These are phyloP conservation scores for Phasianus colchicus DNA, from an alignment of 2,113 vertebrate species.

Conservation along the genomic window DNA sequence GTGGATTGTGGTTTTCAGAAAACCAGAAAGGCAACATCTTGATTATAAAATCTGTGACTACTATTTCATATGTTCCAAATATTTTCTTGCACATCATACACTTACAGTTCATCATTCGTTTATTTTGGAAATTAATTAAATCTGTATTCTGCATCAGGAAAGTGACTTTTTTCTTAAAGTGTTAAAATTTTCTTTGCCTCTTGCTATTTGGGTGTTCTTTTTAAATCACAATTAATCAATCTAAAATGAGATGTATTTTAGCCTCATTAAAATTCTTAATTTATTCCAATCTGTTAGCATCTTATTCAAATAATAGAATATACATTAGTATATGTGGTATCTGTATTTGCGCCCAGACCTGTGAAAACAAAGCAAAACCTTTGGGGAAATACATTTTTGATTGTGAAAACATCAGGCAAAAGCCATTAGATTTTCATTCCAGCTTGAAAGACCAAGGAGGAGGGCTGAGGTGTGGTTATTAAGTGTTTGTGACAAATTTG, in stretches of 20 bases:
- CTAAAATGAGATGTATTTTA: conserved; percentile 41
- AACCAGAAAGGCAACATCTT: conserved; percentile 52
- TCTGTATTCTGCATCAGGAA: conserved; percentile 26
- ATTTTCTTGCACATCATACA: conserved; percentile 7
- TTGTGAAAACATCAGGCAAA: not conserved
- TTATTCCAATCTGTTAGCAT: conserved; percentile 34
- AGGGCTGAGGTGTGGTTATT: not conserved
- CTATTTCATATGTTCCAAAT: conserved; percentile 7
- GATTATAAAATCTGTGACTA: conserved; percentile 35
- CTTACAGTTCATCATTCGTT: conserved; percentile 38
- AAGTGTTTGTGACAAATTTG: not conserved
- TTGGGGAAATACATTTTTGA: not conserved
- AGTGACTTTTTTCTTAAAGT: not conserved
- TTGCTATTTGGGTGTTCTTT: not conserved
- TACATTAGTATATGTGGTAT: not conserved
- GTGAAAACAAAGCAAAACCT: not conserved
- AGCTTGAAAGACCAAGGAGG: not conserved
- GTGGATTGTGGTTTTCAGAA: not conserved
- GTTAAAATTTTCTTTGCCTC: not conserved
- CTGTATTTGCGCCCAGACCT: not conserved
- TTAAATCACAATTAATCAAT: not conserved
- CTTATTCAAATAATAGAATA: not conserved
- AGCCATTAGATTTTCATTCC: not conserved
- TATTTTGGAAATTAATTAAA: conserved; percentile 45
- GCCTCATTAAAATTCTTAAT: not conserved